Evolutionary conservation across 2,888 invertebrate species (phyloP).

Genomic region (Drosophila percnosoma): DNA sequence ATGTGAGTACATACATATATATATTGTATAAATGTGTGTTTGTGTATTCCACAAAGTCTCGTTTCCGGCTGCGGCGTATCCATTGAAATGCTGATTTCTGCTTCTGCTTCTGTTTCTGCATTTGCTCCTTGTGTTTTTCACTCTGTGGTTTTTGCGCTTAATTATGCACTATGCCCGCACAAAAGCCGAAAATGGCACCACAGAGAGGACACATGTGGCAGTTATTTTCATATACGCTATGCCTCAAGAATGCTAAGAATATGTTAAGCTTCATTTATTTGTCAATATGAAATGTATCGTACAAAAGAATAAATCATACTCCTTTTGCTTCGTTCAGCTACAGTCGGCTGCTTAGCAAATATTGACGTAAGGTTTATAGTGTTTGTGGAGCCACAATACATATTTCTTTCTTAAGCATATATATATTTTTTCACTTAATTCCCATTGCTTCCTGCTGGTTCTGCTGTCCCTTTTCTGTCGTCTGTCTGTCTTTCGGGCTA

Average conservation of each 20-base stretch:
- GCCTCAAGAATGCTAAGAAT: not conserved
- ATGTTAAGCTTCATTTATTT: constrained; percentile 2
- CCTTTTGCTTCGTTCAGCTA: not conserved
- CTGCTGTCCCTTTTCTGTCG: constrained; percentile 2
- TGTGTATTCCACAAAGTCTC: constrained; percentile 37
- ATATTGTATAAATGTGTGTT: not conserved
- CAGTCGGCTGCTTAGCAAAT: constrained; percentile 11
- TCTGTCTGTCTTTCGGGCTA: constrained; percentile 22
- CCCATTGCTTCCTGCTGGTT: constrained; percentile 7
- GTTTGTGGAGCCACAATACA: not conserved
- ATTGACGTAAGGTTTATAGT: constrained; percentile 5
- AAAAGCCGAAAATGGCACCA: constrained; percentile 33
- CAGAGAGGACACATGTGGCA: constrained; percentile 25
- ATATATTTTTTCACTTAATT: not conserved
- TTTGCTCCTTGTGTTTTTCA: constrained; percentile 23
- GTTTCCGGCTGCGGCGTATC: constrained; percentile 44
- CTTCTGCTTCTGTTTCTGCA: constrained; percentile 25
- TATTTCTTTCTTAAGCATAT: not conserved
- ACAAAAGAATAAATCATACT: constrained; percentile 13
- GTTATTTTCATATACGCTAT: constrained; percentile 18
- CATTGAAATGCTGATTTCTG: constrained; percentile 44
- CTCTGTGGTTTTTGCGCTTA: constrained; percentile 58
- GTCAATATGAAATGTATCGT: constrained; percentile 7
- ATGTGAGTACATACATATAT: not conserved
- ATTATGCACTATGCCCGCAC: constrained; percentile 60